These are phyloP conservation scores for Elysia chlorotica DNA, from an alignment of 1,140 invertebrate genomes.

Conservation along the genomic window DNA sequence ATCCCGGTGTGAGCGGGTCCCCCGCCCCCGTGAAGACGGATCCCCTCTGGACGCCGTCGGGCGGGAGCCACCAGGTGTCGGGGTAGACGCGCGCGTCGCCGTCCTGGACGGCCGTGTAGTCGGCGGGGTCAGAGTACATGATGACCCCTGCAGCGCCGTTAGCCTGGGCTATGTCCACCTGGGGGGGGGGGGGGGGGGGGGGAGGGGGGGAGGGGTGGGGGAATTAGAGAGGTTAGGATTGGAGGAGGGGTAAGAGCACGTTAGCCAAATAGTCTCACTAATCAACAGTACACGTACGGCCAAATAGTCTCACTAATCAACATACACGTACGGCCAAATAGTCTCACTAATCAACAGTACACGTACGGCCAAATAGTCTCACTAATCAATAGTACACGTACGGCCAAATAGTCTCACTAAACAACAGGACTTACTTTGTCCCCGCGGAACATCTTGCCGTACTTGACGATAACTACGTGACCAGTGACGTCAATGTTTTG, in stretches of 20 bases:
- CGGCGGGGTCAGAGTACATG: constrained; percentile 65
- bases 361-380: neutral
- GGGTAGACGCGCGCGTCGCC: constrained; percentile 57
- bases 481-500: constrained; percentile 52
- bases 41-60: constrained; percentile 57
- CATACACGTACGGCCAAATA: no score
- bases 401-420: neutral
- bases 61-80: constrained; percentile 62
- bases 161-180: constrained; percentile 52
- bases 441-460: constrained; percentile 65
- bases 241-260: neutral
- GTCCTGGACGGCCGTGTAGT: constrained; percentile 50
- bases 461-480: constrained; percentile 63
- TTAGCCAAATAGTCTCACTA: neutral
- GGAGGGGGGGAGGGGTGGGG: no score
- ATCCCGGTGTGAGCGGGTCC: constrained; percentile 61
- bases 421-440: constrained; percentile 54
- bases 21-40: constrained; percentile 55
- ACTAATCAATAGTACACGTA: no score
- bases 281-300: neutral
- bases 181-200: no score
- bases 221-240: no score
- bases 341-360: neutral
- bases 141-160: constrained; percentile 61
- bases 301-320: no score